Evolutionary conservation across 2,888 invertebrate species (phyloP).

Genomic region (Trachelus stipa): DNA sequence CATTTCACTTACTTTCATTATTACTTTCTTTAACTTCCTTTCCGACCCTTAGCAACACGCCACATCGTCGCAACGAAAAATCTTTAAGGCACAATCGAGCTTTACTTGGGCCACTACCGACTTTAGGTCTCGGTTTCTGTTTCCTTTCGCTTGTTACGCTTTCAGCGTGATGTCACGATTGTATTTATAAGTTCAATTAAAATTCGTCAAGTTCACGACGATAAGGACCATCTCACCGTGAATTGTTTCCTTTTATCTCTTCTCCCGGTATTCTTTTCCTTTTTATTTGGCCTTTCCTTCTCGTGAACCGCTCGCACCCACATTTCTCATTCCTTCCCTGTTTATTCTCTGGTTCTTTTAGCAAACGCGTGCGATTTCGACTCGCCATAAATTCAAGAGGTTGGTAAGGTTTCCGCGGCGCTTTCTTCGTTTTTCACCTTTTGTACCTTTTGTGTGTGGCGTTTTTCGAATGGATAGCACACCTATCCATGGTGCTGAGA

Average conservation of each 20-base stretch:
- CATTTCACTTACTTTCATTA: neutral
- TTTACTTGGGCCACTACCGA: neutral
- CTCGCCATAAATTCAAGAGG: conserved; percentile 10
- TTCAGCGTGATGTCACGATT: neutral
- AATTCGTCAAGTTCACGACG: neutral
- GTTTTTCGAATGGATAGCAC: neutral
- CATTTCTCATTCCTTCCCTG: neutral
- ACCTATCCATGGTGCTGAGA: neutral
- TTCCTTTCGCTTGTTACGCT: neutral
- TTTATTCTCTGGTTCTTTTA: neutral
- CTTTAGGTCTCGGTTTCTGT: neutral
- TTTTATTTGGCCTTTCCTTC: neutral
- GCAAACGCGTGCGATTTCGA: neutral
- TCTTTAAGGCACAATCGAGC: neutral
- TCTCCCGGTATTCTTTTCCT: neutral
- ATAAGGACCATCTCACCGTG: neutral
- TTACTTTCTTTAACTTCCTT: neutral
- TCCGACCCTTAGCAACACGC: neutral
- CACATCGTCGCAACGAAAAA: neutral
- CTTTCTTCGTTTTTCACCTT: conserved; percentile 1
- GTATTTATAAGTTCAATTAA: neutral
- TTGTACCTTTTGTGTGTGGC: conserved; percentile 10
- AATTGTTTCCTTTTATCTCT: neutral
- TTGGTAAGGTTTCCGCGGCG: neutral
- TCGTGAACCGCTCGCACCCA: neutral